Evolutionary conservation across 2,888 invertebrate genomes (phyloP).

Genomic region (Lysandra bellargus): DNA sequence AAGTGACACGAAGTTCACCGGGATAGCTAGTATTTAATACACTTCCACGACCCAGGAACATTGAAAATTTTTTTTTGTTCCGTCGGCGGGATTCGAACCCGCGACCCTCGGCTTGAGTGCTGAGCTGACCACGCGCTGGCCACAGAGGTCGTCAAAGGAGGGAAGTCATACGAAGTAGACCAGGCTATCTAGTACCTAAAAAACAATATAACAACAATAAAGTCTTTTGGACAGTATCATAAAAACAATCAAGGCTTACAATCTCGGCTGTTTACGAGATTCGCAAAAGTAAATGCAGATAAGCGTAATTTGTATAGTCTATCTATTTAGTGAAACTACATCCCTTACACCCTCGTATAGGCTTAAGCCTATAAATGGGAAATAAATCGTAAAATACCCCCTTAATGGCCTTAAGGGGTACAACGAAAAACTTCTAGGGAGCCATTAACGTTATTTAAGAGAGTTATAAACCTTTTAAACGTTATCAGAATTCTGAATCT

Average conservation of each 20-base stretch:
- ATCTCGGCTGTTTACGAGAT: constrained; percentile 1
- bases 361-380: constrained; percentile 68
- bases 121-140: too few species aligned
- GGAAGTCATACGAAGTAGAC: too few species aligned
- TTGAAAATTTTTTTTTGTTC: too few species aligned
- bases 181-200: neutral
- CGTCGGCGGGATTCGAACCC: too few species aligned
- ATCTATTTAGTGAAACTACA: constrained; percentile 20
- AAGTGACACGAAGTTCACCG: too few species aligned
- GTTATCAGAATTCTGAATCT: constrained; percentile 67
- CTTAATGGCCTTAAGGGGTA: constrained; percentile 73
- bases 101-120: too few species aligned
- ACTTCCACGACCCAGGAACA: too few species aligned
- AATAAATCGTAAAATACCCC: constrained; percentile 74
- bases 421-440: constrained; percentile 72
- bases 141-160: too few species aligned
- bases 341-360: constrained; percentile 50
- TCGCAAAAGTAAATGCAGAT: constrained; percentile 32
- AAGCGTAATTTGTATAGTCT: constrained; percentile 12
- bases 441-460: constrained; percentile 79
- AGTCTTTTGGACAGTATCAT: neutral
- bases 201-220: neutral
- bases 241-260: neutral
- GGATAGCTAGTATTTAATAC: too few species aligned
- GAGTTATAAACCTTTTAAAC: constrained; percentile 76